Percentiles rank a stretch among this genome's conserved stretches.
Conservation (phyloP, 2,797 vertebrate species). For the Sus cebifrons region DNA sequence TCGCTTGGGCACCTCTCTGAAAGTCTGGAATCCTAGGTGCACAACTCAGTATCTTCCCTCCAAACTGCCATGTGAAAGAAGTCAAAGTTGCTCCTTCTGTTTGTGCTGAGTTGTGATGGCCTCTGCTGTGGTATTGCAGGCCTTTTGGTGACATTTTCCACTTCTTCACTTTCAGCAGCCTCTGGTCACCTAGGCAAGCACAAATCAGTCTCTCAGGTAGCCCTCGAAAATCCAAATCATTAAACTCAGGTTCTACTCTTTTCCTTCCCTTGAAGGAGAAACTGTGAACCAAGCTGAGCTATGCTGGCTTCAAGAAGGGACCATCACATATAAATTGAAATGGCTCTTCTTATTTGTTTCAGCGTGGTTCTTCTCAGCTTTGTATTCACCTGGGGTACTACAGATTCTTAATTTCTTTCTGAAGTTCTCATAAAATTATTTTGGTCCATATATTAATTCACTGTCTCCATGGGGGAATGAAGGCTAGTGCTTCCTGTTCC, state of each 20-base stretch:
- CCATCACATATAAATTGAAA: not conserved
- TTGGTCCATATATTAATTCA: conserved; percentile 38
- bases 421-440: conserved; percentile 11
- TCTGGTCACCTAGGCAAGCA: not conserved
- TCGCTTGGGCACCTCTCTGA: not conserved
- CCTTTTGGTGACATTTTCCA: not conserved
- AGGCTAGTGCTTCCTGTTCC: not conserved
- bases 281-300: not conserved
- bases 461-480: not conserved
- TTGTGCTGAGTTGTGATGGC: not conserved
- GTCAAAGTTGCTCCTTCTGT: not conserved
- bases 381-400: not conserved
- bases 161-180: not conserved
- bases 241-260: not conserved
- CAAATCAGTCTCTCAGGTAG: not conserved
- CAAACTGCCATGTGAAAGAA: not conserved
- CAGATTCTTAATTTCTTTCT: not conserved
- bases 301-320: not conserved
- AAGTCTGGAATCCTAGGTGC: not conserved
- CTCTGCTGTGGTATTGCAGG: not conserved
- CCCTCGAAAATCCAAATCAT: not conserved
- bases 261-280: not conserved
- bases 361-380: not conserved
- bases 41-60: not conserved
- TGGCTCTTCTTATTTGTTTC: not conserved